Evolutionary conservation across 2,888 invertebrate species (phyloP).

Genomic region (Dione vanillae): DNA sequence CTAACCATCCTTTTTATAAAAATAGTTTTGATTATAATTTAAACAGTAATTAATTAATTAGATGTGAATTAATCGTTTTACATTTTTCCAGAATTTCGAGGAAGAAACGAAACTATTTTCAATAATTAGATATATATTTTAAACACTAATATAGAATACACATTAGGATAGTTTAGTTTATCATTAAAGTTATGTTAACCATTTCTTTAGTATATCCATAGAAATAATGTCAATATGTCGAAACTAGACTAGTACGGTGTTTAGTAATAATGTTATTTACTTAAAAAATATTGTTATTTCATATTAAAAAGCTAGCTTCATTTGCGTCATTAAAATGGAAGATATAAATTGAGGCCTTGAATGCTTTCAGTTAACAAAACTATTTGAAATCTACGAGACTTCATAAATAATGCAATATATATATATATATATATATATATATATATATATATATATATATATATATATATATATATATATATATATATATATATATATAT

Average conservation of each 20-base stretch:
- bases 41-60: too few relatives aligned
- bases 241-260: neutral
- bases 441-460: neutral
- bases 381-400: neutral
- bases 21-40: too few relatives aligned
- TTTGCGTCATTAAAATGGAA: neutral
- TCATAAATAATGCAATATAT: too few relatives aligned
- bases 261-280: neutral
- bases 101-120: conserved; percentile 75
- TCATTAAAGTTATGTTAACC: conserved; percentile 53
- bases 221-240: neutral
- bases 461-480: too few relatives aligned
- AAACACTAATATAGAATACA: conserved; percentile 12
- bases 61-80: conserved; percentile 29
- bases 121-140: conserved; percentile 50
- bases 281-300: too few relatives aligned
- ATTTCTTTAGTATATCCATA: conserved; percentile 25
- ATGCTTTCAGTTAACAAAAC: neutral
- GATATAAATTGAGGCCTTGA: neutral
- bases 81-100: conserved; percentile 64
- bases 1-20: too few relatives aligned
- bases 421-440: too few relatives aligned
- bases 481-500: too few relatives aligned
- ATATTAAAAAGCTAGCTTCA: too few relatives aligned
- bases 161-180: conserved; percentile 36